phyloP scores from a whole-genome alignment of 2,113 vertebrate species.

The Hoplias malabaricus region DNA sequence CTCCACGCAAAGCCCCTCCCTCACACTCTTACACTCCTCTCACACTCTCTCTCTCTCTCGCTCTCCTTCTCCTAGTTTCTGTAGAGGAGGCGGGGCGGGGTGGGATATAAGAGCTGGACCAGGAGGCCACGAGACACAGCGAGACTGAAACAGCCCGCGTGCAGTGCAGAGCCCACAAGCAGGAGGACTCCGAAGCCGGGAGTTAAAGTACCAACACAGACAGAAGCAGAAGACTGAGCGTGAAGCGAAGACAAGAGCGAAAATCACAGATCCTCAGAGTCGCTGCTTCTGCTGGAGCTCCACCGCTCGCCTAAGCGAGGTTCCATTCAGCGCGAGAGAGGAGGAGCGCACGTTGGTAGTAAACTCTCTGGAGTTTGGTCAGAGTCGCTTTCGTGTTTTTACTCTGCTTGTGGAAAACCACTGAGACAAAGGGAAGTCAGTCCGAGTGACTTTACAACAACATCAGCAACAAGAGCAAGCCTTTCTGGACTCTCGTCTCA shows the following conservation, averaged over 20 bases:
- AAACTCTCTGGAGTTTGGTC: slow-evolving; percentile 85
- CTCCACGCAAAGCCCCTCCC: slow-evolving; percentile 1
- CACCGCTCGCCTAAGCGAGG: slow-evolving; percentile 59
- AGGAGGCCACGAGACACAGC: slow-evolving; percentile 73
- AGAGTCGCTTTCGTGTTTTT: slow-evolving; percentile 73
- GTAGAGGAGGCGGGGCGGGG: slow-evolving; percentile 65
- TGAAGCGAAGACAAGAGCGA: slow-evolving; percentile 41
- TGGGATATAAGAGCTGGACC: slow-evolving; percentile 67
- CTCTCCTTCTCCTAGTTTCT: slow-evolving; percentile 43
- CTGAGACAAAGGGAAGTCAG: slow-evolving; percentile 72
- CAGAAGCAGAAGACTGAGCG: slow-evolving; percentile 58
- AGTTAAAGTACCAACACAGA: slow-evolving; percentile 80
- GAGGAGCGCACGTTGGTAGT: slow-evolving; percentile 77
- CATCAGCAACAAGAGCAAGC: background rate
- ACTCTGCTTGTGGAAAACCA: slow-evolving; percentile 73
- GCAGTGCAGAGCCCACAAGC: slow-evolving; percentile 78
- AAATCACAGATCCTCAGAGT: slow-evolving; percentile 37
- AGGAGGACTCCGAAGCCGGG: slow-evolving; percentile 83
- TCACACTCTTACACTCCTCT: slow-evolving; percentile 13
- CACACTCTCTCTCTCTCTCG: slow-evolving; percentile 16
- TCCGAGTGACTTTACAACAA: no score
- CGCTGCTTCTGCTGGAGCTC: slow-evolving; percentile 67
- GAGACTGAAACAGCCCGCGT: slow-evolving; percentile 71
- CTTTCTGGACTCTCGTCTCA: background rate
- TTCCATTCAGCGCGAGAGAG: slow-evolving; percentile 59